Conservation (phyloP, 2,113 vertebrate genomes). For the Symphodus melops region DNA sequence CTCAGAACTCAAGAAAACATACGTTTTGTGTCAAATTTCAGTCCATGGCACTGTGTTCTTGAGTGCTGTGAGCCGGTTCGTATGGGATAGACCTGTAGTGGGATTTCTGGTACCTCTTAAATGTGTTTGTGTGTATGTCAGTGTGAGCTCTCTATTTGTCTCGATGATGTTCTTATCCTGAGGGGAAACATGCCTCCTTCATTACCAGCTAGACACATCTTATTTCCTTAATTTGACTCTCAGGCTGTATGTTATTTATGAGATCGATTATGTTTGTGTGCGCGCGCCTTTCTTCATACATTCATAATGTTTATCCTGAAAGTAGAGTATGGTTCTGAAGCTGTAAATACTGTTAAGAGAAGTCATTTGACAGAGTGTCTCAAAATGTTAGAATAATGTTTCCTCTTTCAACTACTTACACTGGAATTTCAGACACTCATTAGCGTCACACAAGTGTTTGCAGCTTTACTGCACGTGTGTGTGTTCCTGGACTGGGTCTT, state of each 20-base stretch:
- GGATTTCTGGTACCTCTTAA: conserved; percentile 47
- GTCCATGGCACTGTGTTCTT: conserved; percentile 56
- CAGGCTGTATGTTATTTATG: conserved; percentile 76
- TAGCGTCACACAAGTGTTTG: conserved; percentile 54
- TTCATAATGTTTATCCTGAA: conserved; percentile 30
- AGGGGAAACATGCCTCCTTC: conserved; percentile 75
- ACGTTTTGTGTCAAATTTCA: conserved; percentile 80
- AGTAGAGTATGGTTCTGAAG: conserved; percentile 8
- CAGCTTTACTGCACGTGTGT: not conserved
- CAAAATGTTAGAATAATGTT: conserved; percentile 48
- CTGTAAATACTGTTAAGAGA: conserved; percentile 44
- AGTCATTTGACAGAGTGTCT: conserved; percentile 53
- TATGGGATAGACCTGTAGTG: conserved; percentile 43
- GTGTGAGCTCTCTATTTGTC: conserved; percentile 34
- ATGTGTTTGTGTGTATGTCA: conserved; percentile 18
- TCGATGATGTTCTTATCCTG: conserved; percentile 72
- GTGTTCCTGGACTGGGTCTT: conserved; percentile 10
- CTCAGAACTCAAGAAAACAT: conserved; percentile 72
- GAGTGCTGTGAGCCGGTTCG: conserved; percentile 30
- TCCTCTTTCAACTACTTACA: conserved; percentile 52
- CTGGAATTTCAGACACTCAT: conserved; percentile 61
- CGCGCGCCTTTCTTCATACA: conserved; percentile 15
- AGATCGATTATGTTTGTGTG: conserved; percentile 41
- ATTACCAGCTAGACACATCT: conserved; percentile 78
- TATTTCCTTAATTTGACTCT: conserved; percentile 79